phyloP scores from a whole-genome alignment of 2,888 invertebrate genomes.

The Melinaea marsaeus region DNA sequence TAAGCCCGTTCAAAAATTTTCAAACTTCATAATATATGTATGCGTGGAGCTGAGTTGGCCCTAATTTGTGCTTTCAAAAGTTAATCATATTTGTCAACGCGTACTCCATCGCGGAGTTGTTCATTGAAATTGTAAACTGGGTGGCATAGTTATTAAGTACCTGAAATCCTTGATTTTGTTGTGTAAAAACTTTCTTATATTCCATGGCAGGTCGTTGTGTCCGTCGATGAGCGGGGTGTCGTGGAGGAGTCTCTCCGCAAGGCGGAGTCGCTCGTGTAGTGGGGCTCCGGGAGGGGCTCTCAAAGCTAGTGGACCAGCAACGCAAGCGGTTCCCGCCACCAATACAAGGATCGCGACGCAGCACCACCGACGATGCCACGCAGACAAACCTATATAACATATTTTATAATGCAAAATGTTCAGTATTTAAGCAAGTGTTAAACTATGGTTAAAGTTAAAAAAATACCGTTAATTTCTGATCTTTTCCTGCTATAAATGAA shows the following conservation, averaged over 20 bases:
- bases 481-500: not conserved
- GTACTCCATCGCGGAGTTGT: not conserved
- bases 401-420: not conserved
- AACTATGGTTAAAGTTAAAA: not conserved
- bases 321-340: slow-evolving; percentile 87
- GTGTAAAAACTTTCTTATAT: slow-evolving; percentile 92
- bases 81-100: slow-evolving; percentile 13
- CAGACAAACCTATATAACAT: slow-evolving; percentile 53
- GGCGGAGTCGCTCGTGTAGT: slow-evolving; percentile 85
- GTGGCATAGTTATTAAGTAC: slow-evolving; percentile 46
- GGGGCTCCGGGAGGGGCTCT: slow-evolving; percentile 87
- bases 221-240: slow-evolving; percentile 90
- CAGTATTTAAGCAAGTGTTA: too few species aligned
- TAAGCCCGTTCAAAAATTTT: slow-evolving; percentile 6
- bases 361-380: slow-evolving; percentile 84
- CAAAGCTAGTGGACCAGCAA: slow-evolving; percentile 87
- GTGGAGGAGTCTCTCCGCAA: slow-evolving; percentile 84
- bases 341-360: slow-evolving; percentile 86
- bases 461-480: not conserved
- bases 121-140: not conserved
- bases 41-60: slow-evolving; percentile 5
- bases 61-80: slow-evolving; percentile 12
- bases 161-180: slow-evolving; percentile 91
- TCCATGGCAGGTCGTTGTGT: slow-evolving; percentile 95
- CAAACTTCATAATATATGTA: slow-evolving; percentile 5